Evolutionary conservation across 2,113 vertebrate genomes (phyloP).

Genomic region (Xenopus laevis): DNA sequence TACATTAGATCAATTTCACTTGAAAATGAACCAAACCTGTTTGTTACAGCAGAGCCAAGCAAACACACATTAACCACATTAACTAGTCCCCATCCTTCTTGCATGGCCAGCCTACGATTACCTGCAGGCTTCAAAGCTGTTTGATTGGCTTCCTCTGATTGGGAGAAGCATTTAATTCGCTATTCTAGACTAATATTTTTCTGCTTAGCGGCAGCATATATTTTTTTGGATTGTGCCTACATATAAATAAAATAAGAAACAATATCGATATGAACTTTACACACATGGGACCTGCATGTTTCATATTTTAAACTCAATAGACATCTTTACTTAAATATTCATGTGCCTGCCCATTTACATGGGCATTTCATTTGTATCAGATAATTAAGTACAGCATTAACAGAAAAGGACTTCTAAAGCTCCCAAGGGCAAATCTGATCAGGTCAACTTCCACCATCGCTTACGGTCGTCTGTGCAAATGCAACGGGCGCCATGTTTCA

Average conservation of each 20-base stretch:
- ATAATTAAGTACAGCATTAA: background rate
- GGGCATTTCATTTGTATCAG: conserved; percentile 22
- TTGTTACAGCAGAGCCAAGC: conserved; percentile 60
- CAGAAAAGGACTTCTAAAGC: background rate
- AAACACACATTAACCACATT: conserved; percentile 51
- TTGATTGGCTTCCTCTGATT: background rate
- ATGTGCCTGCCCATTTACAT: conserved; percentile 15
- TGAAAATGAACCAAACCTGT: conserved; percentile 56
- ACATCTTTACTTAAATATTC: conserved; percentile 58
- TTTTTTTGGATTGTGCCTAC: conserved; percentile 31
- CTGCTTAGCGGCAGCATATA: conserved; percentile 48
- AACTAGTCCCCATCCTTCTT: too few relatives aligned
- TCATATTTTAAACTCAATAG: conserved; percentile 53
- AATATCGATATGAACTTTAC: conserved; percentile 48
- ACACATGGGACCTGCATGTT: conserved; percentile 51
- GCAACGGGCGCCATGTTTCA: background rate
- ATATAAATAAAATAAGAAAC: conserved; percentile 49
- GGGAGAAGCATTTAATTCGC: background rate
- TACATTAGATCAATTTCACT: conserved; percentile 59
- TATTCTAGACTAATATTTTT: conserved; percentile 45
- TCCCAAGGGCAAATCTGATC: background rate
- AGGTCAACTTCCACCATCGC: background rate
- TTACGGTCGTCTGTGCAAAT: background rate
- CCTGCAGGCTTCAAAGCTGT: background rate
- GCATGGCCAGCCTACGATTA: background rate